Percentiles rank a stretch among this genome's conserved stretches.
phyloP scores from a whole-genome alignment of 2,113 vertebrate genomes.

The Delphinapterus leucas region DNA sequence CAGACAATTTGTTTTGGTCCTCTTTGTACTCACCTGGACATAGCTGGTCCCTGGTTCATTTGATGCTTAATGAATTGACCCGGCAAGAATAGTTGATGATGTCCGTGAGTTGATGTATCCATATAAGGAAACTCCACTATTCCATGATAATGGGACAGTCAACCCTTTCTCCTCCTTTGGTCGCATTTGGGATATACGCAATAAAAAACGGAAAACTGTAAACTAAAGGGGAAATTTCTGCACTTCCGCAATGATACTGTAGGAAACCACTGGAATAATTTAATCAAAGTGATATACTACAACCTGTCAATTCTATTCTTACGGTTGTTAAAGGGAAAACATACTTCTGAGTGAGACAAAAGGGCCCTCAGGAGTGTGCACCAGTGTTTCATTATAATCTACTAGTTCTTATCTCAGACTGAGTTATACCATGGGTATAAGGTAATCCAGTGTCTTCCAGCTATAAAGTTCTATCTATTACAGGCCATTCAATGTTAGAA shows the following conservation, averaged over 20 bases:
- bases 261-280: background rate
- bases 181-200: background rate
- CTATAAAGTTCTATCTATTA: background rate
- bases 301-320: background rate
- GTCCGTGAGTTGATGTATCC: background rate
- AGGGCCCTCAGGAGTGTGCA: background rate
- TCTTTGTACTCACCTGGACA: background rate
- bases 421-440: background rate
- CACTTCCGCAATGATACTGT: background rate
- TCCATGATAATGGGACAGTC: background rate
- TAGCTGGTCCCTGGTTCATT: background rate
- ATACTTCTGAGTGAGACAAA: background rate
- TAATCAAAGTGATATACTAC: slow-evolving; percentile 16
- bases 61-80: background rate
- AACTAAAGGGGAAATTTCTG: background rate
- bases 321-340: background rate
- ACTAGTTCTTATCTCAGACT: background rate
- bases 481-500: background rate
- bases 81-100: background rate
- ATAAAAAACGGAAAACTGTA: background rate
- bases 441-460: background rate
- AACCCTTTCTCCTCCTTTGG: background rate
- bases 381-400: background rate
- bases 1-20: background rate
- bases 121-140: background rate